These are phyloP conservation scores for Drosophila oshimai DNA, from an alignment of 1,140 invertebrate genomes.

Conservation along the genomic window DNA sequence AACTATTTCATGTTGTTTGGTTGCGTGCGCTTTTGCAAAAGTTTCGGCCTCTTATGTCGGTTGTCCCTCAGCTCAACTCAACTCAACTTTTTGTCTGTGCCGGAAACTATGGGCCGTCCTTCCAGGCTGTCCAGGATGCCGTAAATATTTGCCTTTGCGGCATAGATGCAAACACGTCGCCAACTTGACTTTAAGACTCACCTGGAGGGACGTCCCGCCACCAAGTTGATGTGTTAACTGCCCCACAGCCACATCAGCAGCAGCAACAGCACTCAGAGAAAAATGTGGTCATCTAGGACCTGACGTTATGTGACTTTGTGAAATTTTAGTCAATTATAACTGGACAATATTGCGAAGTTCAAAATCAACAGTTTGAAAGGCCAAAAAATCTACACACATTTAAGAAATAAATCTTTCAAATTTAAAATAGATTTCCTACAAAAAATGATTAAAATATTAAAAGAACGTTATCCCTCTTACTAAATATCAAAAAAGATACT, in stretches of 20 bases:
- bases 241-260: not conserved
- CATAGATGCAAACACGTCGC: slow-evolving; percentile 57
- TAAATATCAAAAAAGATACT: too few species aligned
- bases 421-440: too few species aligned
- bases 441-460: too few species aligned
- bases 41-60: slow-evolving; percentile 41
- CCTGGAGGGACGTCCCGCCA: slow-evolving; percentile 32
- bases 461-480: too few species aligned
- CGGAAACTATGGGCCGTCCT: slow-evolving; percentile 11
- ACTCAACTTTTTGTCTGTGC: slow-evolving; percentile 41
- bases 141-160: slow-evolving; percentile 73
- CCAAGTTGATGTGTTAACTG: slow-evolving; percentile 33
- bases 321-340: too few species aligned
- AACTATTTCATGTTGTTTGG: slow-evolving; percentile 64
- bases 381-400: too few species aligned
- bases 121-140: slow-evolving; percentile 1
- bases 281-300: too few species aligned
- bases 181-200: slow-evolving; percentile 40
- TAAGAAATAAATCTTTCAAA: too few species aligned
- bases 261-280: slow-evolving; percentile 2
- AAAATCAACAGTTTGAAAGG: too few species aligned
- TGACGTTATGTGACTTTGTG: too few species aligned
- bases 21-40: slow-evolving; percentile 69
- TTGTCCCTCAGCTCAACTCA: slow-evolving; percentile 37
- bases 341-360: too few species aligned